Base-by-base conservation (phyloP, 64 coral and sea anemone species). In the Pocillopora damicornis region DNA sequence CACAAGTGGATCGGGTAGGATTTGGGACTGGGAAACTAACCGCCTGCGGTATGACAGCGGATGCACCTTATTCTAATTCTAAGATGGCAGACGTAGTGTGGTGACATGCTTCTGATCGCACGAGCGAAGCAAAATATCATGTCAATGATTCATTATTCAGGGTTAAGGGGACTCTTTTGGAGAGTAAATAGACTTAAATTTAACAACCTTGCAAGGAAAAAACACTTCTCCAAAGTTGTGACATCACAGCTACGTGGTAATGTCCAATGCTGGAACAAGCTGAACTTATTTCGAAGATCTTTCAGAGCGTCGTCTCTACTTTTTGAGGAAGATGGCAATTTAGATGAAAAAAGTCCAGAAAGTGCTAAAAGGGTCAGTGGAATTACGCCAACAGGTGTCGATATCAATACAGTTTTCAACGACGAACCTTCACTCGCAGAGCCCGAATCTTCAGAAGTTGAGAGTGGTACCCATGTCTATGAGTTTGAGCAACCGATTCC, bases 401-500 rank as follows among this genome's bases (percentile, higher is more conserved):
- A 42, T 2, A 9, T 77, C 17, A 15, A 77, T 13, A 51, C 36
- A 36, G 16, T 15, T 18, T 13, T 58, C 13, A 14, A 20, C 20
- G 38, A 18, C 5, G 77, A 26, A 30, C 13, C 22, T 15, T 23
- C n/a, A 25, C 20, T 37, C n/a, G 15, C 26, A 15, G 81, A 85
- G 30, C 81, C 62, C 16, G 81, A 85, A 15, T 36, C 9, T 3
- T 85, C 72, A 13, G 42, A 22, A 11, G 72, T 85, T 66, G 81
- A 85, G 20, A 20, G 63, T 18, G 69, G 25, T 42, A 72, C 81
- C 51, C 36, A 85, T 85, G 63, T 85, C 11, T 65, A 73, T 51
- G 42, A 51, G 42, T 51, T 51, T 17, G 81, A 85, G 18, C 81
- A 73, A 20, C 61, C 37, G 13, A 30, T 66, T 57, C 81, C 94